Base-by-base conservation (phyloP, 2,113 vertebrate species). In the Amphiprion percula region DNA sequence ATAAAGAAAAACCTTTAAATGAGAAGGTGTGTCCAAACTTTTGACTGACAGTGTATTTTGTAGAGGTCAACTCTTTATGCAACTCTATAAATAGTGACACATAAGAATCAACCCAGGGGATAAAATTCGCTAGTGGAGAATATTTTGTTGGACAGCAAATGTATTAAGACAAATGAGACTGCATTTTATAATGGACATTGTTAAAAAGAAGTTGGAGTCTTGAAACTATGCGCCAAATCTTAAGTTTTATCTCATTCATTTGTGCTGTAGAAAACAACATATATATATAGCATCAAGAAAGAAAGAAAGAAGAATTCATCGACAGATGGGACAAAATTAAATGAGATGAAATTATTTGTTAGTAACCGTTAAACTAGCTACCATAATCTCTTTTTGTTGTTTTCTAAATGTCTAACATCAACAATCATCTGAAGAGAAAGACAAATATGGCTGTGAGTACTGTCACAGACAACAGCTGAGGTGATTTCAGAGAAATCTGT, bases 301-400 rank as follows among this genome's bases (percentile, higher is more conserved):
- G 11, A 10, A 68, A 41, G 26, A 26, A 26, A 26, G 26, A 26
- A 68, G 58, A 50, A 74, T 26, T 46, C 49, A 62, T 2, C 4
- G 49, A 26, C 49, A 74, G 56, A 62, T 49, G 50, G 39, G n/a
- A 16, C 54, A 37, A 63, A 23, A 74, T 19, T 52, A 9, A 52
- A 52, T n/a, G 17, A 52, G 19, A 4, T n/a, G 5, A 10, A 52
- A 52, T n/a, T n/a, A 52, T 52, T 52, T 52, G 19, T 44, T 44
- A 44, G 41, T 44, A 12, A 44, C 41, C 11, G 11, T 44, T 44
- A 44, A 44, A 44, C 14, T n/a, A n/a, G 14, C 10, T 33, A 26
- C 47, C 41, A 39, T 19, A 58, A 72, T 60, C 19, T 14, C 23
- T 44, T 15, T 47, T 80, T 68, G 44, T 58, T 62, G 4, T 49